Base-by-base conservation (phyloP, 1,140 invertebrate genomes). In the Coelopa frigida region DNA sequence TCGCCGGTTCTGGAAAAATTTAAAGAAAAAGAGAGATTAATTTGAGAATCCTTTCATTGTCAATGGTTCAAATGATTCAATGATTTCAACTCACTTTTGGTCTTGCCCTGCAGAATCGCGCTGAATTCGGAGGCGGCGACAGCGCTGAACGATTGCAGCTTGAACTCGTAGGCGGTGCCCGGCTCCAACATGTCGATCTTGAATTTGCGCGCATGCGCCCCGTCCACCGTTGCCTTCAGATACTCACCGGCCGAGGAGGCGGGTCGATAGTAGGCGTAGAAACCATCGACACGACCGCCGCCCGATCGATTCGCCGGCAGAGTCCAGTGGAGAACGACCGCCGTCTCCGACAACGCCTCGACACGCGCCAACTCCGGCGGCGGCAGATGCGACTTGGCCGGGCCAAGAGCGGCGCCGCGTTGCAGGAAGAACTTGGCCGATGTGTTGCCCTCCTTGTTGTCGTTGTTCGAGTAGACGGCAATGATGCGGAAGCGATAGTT, bases 381-480 rank as follows among this genome's bases (percentile, higher is more conserved):
- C 0, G 79, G 78, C 24, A 81, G 73, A 12, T 83, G 85, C 22
- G 80, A 80, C 44, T 78, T 75, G 12, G 72, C 72, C 2, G 76
- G 72, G 15, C 72, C 69, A 23, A 78, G 73, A 5, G 71, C 74
- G 1, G 72, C 58, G 29, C 78, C 76, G 21, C 77, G 76, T 44
- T 82, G 80, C 15, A 94, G 68, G 46, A 82, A 78, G 67, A 93
- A 93, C 48, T 79, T 81, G 2, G 73, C 76, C 1, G 89, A 94
- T 51, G 83, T 92, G 1, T 78, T 78, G 31, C 92, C 89, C 35
- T 81, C 72, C 61, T 87, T 88, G 63, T 95, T 95, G 68, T 96
- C 93, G 57, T 94, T 83, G 63, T 98, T 97, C 1, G 83, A 85
- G 62, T 94, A 96, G 1, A 95, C 92, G 1, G 91, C 92, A 4